Percentiles rank a stretch among this genome's conserved stretches.
Evolutionary conservation across 2,888 invertebrate species (phyloP).

Genomic region (Electrophaes corylata): DNA sequence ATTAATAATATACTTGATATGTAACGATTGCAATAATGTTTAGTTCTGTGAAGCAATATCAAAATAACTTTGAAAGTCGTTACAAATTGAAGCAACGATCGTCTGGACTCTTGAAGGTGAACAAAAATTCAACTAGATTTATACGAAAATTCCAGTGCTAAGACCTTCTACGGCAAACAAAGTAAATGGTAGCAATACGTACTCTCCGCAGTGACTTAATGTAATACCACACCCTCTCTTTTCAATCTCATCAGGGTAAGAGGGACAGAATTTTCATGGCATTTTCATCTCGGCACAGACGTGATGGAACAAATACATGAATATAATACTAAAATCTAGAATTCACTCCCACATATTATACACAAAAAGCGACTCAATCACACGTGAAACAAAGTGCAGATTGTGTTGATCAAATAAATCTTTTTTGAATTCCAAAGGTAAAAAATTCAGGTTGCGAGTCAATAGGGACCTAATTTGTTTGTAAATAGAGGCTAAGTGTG

Average conservation of each 20-base stretch:
- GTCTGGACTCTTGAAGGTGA: conserved; percentile 74
- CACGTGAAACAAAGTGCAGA: conserved; percentile 62
- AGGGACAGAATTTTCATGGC: conserved; percentile 74
- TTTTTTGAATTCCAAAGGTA: conserved; percentile 78
- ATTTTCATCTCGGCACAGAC: conserved; percentile 79
- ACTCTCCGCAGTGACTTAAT: conserved; percentile 72
- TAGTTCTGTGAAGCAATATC: conserved; percentile 46
- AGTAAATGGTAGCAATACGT: conserved; percentile 69
- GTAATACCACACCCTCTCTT: conserved; percentile 65
- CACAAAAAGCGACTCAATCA: conserved; percentile 64
- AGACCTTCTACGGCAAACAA: conserved; percentile 64
- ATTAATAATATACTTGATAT: too few species aligned
- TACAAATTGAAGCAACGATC: conserved; percentile 58
- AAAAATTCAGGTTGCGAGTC: conserved; percentile 57
- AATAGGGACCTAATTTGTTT: conserved; percentile 53
- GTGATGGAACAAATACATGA: conserved; percentile 81
- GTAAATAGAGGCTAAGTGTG: conserved; percentile 48
- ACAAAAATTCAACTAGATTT: conserved; percentile 63
- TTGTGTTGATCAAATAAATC: conserved; percentile 64
- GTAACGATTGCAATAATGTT: conserved; percentile 43
- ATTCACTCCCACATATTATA: conserved; percentile 49
- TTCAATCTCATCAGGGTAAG: conserved; percentile 62
- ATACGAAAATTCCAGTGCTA: conserved; percentile 63
- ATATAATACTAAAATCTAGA: conserved; percentile 79
- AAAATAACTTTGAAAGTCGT: conserved; percentile 65